Base-by-base conservation (phyloP, 2,113 vertebrate genomes). In the Prietella phreatophila region DNA sequence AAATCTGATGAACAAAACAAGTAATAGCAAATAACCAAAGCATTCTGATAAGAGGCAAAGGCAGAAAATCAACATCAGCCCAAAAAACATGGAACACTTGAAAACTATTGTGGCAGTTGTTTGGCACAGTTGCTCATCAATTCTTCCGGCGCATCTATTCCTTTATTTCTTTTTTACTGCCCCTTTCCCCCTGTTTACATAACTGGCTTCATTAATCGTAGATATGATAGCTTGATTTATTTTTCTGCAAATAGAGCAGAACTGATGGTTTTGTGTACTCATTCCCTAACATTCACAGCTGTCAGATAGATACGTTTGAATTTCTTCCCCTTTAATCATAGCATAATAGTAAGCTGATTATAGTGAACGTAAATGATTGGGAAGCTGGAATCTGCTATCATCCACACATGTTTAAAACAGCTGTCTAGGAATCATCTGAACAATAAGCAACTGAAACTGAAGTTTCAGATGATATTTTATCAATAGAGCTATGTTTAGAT, bases 301-400 rank as follows among this genome's bases (percentile, higher is more conserved):
- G 81, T 87, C 39, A 84, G 86, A 58, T 75, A 61, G 80, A 83
- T 83, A 83, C 84, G 71, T 84, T 88, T 84, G 58, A 82, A 82
- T 47, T 82, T 61, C 56, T 55, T n/a, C 30, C 42, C 56, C 84
- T 83, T 86, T 83, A 89, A 86, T 83, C 88, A 89, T 30, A 71
- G 17, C 67, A 65, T 81, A 81, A 85, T 27, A 27, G 79, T 50
- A 86, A 76, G 36, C 56, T 89, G 88, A 89, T 86, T 84, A 55
- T 55, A 76, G 9, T 25, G n/a, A 82, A 30, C n/a, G 71, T 53
- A 78, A 78, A 50, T 13, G 5, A 78, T 78, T 78, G 53, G 75
- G 47, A n/a, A 50, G 25, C 5, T 76, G 73, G 73, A 76, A 47
- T 76, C 39, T 78, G 22, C 75, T 53, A 50, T 75, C 22, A 53